These are phyloP conservation scores for Drosophila virilis DNA, from an alignment of 1,140 invertebrate species.

Conservation along the genomic window DNA sequence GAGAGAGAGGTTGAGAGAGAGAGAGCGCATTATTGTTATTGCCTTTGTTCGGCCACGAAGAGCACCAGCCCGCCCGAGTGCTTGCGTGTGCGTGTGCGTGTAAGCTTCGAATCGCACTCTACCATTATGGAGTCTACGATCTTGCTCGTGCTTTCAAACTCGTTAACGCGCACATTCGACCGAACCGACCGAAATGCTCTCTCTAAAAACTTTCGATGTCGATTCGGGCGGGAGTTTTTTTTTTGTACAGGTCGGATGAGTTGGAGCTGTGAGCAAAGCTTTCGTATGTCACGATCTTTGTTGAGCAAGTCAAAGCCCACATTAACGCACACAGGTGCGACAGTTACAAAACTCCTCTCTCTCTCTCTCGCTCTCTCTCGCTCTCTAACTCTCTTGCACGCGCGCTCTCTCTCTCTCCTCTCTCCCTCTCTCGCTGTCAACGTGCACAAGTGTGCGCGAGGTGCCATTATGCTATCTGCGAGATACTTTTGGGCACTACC, in stretches of 20 bases:
- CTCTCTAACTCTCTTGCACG: not conserved
- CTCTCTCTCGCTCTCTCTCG: not conserved
- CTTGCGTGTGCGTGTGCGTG: not conserved
- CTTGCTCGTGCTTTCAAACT: not conserved
- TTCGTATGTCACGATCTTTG: conserved; percentile 1
- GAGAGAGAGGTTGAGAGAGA: not conserved
- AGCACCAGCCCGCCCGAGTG: not conserved
- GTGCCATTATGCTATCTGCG: conserved; percentile 43
- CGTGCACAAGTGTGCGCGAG: conserved; percentile 7
- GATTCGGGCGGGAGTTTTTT: conserved; percentile 6
- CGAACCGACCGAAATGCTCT: conserved; percentile 5
- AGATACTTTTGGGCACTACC: conserved; percentile 55
- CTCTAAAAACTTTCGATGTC: conserved; percentile 14
- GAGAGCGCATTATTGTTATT: conserved; percentile 4
- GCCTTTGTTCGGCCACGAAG: conserved; percentile 1
- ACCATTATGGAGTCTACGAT: not conserved
- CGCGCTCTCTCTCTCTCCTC: conserved; percentile 1
- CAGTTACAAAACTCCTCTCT: conserved; percentile 22
- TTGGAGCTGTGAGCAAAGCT: conserved; percentile 20
- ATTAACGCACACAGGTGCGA: conserved; percentile 28
- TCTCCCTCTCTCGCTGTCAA: not conserved
- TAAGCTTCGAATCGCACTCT: conserved; percentile 23
- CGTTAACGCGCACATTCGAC: conserved; percentile 43
- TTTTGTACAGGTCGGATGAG: conserved; percentile 8
- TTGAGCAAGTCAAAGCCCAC: conserved; percentile 5